Evolutionary conservation across 2,113 vertebrate genomes (phyloP), one percentile per base, ranked within the genome.

Genomic region (Callithrix jacchus): DNA sequence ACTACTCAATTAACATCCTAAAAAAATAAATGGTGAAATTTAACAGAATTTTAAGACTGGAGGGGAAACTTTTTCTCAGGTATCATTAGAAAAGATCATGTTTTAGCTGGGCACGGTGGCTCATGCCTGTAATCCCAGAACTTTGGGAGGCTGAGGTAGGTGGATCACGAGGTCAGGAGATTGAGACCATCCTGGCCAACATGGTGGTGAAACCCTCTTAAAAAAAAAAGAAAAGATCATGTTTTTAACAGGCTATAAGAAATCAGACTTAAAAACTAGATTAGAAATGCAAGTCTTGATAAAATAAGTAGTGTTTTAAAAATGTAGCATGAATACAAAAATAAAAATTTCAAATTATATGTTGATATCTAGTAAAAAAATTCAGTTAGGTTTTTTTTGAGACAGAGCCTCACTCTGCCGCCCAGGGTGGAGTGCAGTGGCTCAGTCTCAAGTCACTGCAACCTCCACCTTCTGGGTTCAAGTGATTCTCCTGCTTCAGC

Each of bases 271-370:
- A 88, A 71, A 82, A 93, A 74, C 47, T 81, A 77, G 61, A 81
- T 95, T 68, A 94, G 54, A 96, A 91, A 93, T 87, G 4, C 32
- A 96, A 83, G 23, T 56, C 91, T 58, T 92, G 49, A 71, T 74
- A 81, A 93, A 85, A 70, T n/a, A 91, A 32, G 32, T 71, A 92
- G 40, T 42, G 49, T 3, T 58, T 76, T 4, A 4, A 86, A 94
- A 90, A 52, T 73, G 80, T 1, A 89, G 27, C 27, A 89, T 52
- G 23, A 87, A 84, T 40, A 73, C 47, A 54, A 80, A 79, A n/a
- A 66, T 79, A 7, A 87, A 91, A 93, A 87, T 18, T 61, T 94
- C 37, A 91, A 97, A 58, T 68, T 74, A 32, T 30, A 76, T 77
- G 35, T 76, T 94, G 58, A 16, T 82, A 89, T 40, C 37, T 61